These are phyloP conservation scores for Pygmarrhopalites habei DNA, from an alignment of 1,140 invertebrate genomes.

Conservation along the genomic window DNA sequence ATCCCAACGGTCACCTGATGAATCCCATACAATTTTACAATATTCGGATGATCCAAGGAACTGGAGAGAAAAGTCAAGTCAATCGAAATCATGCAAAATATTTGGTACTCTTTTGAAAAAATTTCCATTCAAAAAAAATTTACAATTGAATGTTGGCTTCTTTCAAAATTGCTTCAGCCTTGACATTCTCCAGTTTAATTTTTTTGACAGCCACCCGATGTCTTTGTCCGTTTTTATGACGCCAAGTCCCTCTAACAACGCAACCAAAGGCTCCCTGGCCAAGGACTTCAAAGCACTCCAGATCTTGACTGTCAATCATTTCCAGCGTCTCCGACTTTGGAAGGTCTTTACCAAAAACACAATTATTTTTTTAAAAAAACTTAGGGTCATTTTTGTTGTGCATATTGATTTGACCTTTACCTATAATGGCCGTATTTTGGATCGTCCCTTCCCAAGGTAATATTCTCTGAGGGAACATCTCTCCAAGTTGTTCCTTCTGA, in stretches of 20 bases:
- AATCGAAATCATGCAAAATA: neutral
- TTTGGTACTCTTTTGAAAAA: neutral
- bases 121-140: neutral
- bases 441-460: neutral
- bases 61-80: neutral
- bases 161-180: neutral
- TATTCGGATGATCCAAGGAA: neutral
- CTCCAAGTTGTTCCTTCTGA: no score
- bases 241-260: neutral
- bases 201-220: neutral
- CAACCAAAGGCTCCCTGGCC: constrained; percentile 8
- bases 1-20: no score
- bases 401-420: neutral
- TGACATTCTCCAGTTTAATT: neutral
- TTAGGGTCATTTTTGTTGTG: neutral
- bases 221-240: neutral
- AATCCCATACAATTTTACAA: constrained; percentile 2
- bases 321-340: neutral
- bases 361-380: neutral
- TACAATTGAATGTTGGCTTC: constrained; percentile 12
- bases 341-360: neutral
- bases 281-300: neutral
- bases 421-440: neutral
- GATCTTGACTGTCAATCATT: neutral
- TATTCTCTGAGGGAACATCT: no score